phyloP scores from a whole-genome alignment of 2,113 vertebrate species.

The Epinephelus lanceolatus region DNA sequence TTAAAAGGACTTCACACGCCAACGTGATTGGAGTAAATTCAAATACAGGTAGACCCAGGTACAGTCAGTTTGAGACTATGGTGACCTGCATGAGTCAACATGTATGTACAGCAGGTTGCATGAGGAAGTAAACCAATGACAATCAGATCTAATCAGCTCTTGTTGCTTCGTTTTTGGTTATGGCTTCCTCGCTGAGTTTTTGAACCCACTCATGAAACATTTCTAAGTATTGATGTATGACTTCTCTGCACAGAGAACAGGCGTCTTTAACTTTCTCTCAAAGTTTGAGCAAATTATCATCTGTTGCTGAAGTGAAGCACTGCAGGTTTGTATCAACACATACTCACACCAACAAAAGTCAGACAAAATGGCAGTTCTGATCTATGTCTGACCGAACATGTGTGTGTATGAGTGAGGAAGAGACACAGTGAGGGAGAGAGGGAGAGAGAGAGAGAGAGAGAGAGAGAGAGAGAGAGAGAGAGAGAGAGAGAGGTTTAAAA shows the following conservation, averaged over 20 bases:
- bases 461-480: slow-evolving; percentile 8
- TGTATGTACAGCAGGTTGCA: not conserved
- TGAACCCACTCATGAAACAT: not conserved
- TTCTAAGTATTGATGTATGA: not conserved
- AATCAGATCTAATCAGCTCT: not conserved
- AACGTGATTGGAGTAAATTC: slow-evolving; percentile 12
- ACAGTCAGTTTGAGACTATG: not conserved
- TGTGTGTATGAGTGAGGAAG: not conserved
- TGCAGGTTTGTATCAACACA: not conserved
- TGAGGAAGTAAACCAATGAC: not conserved
- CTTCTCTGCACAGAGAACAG: not conserved
- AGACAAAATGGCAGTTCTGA: not conserved
- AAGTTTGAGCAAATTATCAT: too few relatives aligned
- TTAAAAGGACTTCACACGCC: slow-evolving; percentile 32
- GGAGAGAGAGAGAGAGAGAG: slow-evolving; percentile 27
- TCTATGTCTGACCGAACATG: too few relatives aligned
- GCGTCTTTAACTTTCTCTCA: not conserved
- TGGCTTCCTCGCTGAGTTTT: not conserved
- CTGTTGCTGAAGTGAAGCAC: not conserved
- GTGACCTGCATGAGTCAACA: too few relatives aligned
- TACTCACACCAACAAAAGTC: not conserved
- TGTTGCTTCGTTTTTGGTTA: not conserved
- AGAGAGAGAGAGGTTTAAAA: slow-evolving; percentile 56
- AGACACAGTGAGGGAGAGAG: slow-evolving; percentile 5
- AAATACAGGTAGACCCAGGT: slow-evolving; percentile 19